Percentiles rank a stretch among this genome's conserved stretches.
Conservation (phyloP, 2,888 invertebrate species). For the Acanthosepion esculentum region DNA sequence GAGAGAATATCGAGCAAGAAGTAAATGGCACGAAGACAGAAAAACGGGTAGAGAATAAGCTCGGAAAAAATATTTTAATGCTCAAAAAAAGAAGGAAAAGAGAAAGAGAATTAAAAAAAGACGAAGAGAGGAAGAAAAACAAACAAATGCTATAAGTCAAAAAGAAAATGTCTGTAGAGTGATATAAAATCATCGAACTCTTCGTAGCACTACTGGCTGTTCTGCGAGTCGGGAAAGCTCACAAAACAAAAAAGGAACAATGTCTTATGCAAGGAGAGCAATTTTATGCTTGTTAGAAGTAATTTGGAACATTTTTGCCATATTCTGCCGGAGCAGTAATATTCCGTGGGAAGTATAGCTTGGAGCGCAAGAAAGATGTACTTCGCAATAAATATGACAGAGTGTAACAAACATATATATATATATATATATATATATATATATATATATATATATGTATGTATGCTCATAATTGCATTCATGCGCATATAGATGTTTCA, state of each 20-base stretch:
- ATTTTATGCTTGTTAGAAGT: slow-evolving; percentile 33
- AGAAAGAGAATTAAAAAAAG: not conserved
- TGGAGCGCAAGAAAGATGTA: not conserved
- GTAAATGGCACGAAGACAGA: no score
- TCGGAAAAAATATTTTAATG: no score
- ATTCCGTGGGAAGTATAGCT: slow-evolving; percentile 1
- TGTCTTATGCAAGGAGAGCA: not conserved
- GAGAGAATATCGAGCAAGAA: no score
- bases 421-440: not conserved
- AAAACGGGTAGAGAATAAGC: no score
- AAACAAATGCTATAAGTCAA: not conserved
- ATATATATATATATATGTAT: not conserved
- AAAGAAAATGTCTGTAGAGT: not conserved
- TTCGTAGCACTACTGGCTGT: not conserved
- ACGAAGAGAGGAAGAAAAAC: not conserved
- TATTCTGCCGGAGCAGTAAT: slow-evolving; percentile 2
- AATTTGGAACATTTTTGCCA: not conserved
- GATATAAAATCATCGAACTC: not conserved
- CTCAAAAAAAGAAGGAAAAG: not conserved
- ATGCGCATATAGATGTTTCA: not conserved
- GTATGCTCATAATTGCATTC: not conserved
- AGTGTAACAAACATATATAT: not conserved
- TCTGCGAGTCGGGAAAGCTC: not conserved
- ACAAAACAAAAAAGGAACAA: not conserved
- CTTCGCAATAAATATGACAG: not conserved